These are phyloP conservation scores for Procavia capensis DNA, from an alignment of 2,113 vertebrate species.

Conservation along the genomic window DNA sequence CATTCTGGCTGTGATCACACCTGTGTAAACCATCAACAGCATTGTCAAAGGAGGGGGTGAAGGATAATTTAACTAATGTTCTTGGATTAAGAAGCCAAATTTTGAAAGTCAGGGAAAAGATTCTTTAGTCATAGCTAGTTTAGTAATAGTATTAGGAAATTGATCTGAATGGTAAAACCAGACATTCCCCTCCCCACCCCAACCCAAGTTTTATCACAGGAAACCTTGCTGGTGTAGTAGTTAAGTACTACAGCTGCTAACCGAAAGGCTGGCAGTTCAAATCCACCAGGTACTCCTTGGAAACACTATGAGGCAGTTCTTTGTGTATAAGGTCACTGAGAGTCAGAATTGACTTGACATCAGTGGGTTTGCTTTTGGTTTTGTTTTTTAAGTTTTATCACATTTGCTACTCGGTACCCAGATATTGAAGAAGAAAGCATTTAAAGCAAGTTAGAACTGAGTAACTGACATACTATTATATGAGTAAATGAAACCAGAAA, in stretches of 20 bases:
- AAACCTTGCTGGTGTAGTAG: no score
- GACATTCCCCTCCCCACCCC: no score
- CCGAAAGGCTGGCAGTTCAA: no score
- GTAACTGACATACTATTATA: background rate
- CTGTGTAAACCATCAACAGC: background rate
- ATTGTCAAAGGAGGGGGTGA: background rate
- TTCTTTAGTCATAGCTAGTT: background rate
- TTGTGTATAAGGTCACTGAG: no score
- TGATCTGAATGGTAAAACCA: background rate
- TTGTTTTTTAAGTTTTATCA: background rate
- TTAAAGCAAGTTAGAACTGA: constrained; percentile 8
- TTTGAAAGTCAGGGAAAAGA: background rate
- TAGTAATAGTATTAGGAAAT: constrained; percentile 4
- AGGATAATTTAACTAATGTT: background rate
- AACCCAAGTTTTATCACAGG: no score
- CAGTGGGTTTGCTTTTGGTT: background rate
- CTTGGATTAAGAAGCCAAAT: background rate
- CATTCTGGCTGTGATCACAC: background rate
- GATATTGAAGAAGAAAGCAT: background rate
- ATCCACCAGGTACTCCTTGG: no score
- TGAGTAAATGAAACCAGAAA: background rate
- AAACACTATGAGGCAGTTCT: no score
- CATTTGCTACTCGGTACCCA: background rate
- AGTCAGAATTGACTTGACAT: no score
- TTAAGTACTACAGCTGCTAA: no score